Conservation (phyloP, 2,888 invertebrate species). For the Petrolisthes cinctipes region DNA sequence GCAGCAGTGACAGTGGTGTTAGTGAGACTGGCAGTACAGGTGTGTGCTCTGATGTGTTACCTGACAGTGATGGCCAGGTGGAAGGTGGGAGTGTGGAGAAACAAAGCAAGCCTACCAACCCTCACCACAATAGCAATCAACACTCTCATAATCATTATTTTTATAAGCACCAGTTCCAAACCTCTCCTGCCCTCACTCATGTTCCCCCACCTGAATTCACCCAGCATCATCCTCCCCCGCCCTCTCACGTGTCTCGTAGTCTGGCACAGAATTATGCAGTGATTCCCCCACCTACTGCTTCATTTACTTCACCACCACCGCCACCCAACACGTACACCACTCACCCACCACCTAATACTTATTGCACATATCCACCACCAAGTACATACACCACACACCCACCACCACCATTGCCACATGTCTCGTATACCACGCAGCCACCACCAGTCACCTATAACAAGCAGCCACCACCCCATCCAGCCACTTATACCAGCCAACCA, state of each 20-base stretch:
- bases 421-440: background rate
- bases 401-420: background rate
- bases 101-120: background rate
- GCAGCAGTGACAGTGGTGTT: slow-evolving; percentile 42
- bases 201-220: slow-evolving; percentile 2
- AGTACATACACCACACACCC: background rate
- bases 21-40: slow-evolving; percentile 6
- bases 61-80: background rate
- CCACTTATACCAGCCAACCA: background rate
- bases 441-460: background rate
- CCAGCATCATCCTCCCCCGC: background rate
- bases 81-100: background rate
- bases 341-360: background rate
- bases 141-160: background rate
- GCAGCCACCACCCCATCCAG: background rate
- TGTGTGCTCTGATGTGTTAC: background rate
- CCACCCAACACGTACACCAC: slow-evolving; percentile 6
- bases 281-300: background rate
- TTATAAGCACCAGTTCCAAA: slow-evolving; percentile 9
- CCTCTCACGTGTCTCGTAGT: background rate
- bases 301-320: background rate
- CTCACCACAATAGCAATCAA: background rate
- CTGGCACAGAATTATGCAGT: background rate
- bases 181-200: background rate
- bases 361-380: background rate